Base-by-base conservation (phyloP, 2,113 vertebrate species). In the Oncorhynchus keta region DNA sequence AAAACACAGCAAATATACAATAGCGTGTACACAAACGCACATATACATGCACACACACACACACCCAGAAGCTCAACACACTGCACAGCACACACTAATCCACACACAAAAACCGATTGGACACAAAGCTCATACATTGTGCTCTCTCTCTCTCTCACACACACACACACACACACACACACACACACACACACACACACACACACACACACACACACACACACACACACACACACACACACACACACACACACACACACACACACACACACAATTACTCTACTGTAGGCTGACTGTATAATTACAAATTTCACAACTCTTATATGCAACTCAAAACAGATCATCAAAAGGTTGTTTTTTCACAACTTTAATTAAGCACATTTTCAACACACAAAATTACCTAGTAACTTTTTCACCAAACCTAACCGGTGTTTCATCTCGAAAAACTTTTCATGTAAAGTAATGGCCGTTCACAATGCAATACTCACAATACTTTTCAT, bases 1-100 rank as follows among this genome's bases (percentile, higher is more conserved):
- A 57, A 57, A 57, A 57, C 18, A 75, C 76, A 76, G 73, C 80
- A 71, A 62, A 70, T 74, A 81, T 72, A 26, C 62, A 64, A 11
- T 11, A 57, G 5, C 18, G 55, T 57, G 55, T 4, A 20, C 72
- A 70, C 16, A 39, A 12, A 70, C 14, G 9, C 51, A n/a, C 13
- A 61, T 5, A 20, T 18, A 49, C 71, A 62, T 45, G 76, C 51
- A 69, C 62, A 62, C 26, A 35, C 55, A 71, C 5, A 61, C 49
- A 69, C 20, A 70, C 69, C 22, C 69, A 51, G 49, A 3, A 51
- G 49, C 69, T 49, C 16, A 70, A 32, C 67, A 68, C 28, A 35
- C 28, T 8, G 67, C 14, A 5, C 28, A 5, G 24, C 7, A 55
- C 14, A 55, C 51, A 55, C 51, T 55, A 5, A 55, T 18, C 16